A percentile compares a stretch with the other conserved stretches of the same genome.
Conservation (phyloP, 2,113 vertebrate species). For the Otis tarda region DNA sequence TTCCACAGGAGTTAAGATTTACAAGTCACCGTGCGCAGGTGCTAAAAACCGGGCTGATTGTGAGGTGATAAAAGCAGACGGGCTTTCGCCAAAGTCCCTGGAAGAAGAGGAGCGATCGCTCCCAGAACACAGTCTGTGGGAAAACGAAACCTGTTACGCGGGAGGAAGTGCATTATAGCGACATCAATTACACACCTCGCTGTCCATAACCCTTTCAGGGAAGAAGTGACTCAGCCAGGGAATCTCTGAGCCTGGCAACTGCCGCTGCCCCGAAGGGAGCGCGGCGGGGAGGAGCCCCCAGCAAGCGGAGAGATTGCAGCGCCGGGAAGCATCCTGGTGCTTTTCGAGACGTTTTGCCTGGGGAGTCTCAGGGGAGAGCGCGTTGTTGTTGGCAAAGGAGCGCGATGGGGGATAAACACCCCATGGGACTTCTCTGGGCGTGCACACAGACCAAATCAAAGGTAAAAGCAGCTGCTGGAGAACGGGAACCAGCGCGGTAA, state of each 20-base stretch:
- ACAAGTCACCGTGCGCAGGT: neutral
- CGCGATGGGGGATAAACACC: fast-evolving
- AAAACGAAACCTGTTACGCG: neutral
- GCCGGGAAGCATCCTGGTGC: neutral
- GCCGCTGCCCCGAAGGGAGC: neutral
- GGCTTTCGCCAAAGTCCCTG: neutral
- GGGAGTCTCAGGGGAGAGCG: neutral
- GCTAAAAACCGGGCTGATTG: neutral
- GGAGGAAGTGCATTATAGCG: neutral
- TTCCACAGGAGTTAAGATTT: neutral
- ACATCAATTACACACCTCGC: fast-evolving
- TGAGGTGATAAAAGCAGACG: neutral
- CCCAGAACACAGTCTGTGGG: neutral
- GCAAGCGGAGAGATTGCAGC: neutral
- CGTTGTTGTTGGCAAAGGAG: neutral
- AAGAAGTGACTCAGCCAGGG: neutral
- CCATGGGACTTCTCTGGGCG: neutral
- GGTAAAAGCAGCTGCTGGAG: neutral
- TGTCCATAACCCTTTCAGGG: neutral
- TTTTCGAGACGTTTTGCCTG: neutral
- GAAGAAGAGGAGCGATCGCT: neutral
- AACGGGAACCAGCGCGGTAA: neutral
- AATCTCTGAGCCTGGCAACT: neutral
- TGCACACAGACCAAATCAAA: neutral
- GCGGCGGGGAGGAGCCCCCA: neutral